A percentile compares a stretch with the other conserved stretches of the same genome.
Conservation (phyloP, 2,113 vertebrate species). For the Hystrix cristata region DNA sequence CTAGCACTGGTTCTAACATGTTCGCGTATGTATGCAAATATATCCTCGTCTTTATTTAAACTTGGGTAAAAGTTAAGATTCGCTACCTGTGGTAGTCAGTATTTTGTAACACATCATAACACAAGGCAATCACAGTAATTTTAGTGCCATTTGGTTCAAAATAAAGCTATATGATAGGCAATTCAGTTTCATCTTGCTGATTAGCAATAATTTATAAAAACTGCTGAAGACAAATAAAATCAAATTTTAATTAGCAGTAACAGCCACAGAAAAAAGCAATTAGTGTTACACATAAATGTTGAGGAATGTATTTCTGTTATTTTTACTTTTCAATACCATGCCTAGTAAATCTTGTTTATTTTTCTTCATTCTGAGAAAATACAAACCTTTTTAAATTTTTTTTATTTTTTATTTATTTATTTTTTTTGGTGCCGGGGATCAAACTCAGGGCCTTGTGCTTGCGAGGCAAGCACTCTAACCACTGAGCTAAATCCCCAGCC, state of each 20-base stretch:
- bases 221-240: conserved; percentile 34
- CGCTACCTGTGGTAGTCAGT: accelerated
- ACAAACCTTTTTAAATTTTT: background rate
- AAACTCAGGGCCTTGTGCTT: no score
- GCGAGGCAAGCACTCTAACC: no score
- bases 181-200: background rate
- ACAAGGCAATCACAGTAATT: background rate
- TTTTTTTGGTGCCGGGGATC: no score
- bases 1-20: background rate
- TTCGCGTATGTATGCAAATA: no score
- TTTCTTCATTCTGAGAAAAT: conserved; percentile 45
- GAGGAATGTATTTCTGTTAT: background rate
- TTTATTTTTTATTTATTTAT: no score
- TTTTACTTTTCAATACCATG: background rate
- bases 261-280: background rate
- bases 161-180: background rate
- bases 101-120: background rate
- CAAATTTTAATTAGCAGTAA: conserved; percentile 16
- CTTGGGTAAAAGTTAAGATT: background rate
- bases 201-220: conserved; percentile 9
- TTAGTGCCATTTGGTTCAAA: conserved; percentile 10
- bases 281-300: background rate
- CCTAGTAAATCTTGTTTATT: background rate
- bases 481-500: no score
- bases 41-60: background rate